These are phyloP conservation scores for Clarias batrachus DNA, from an alignment of 2,113 vertebrate species.

Conservation along the genomic window DNA sequence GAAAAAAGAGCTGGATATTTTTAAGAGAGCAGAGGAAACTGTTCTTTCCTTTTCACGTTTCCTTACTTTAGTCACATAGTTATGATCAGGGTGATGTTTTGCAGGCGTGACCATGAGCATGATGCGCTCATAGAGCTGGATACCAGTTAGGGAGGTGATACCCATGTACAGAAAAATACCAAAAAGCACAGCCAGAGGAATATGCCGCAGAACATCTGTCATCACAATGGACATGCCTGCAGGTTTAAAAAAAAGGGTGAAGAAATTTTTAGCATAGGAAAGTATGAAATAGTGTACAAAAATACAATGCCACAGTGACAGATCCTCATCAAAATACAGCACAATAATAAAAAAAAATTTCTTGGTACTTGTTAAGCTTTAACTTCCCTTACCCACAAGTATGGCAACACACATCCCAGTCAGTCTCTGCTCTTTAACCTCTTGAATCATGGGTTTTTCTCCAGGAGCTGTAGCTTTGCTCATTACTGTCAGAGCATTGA, in stretches of 20 bases:
- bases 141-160: constrained; percentile 92
- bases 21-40: background rate
- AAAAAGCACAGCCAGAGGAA: constrained; percentile 94
- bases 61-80: constrained; percentile 92
- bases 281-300: background rate
- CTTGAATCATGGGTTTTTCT: constrained; percentile 91
- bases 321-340: background rate
- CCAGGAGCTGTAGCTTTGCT: constrained; percentile 92
- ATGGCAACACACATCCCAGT: constrained; percentile 87
- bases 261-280: background rate
- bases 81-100: constrained; percentile 95
- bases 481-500: constrained; percentile 95
- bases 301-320: background rate
- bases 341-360: background rate
- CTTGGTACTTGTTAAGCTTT: background rate
- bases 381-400: constrained; percentile 84
- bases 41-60: background rate
- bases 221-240: constrained; percentile 96
- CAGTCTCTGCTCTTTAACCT: constrained; percentile 95
- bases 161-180: constrained; percentile 99
- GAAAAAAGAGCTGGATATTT: background rate
- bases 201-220: constrained; percentile 88
- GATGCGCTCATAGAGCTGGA: constrained; percentile 93
- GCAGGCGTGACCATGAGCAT: constrained; percentile 93
- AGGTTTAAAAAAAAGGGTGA: constrained; percentile 11